Conservation (phyloP, 2,888 invertebrate genomes). For the Pammene aurita region DNA sequence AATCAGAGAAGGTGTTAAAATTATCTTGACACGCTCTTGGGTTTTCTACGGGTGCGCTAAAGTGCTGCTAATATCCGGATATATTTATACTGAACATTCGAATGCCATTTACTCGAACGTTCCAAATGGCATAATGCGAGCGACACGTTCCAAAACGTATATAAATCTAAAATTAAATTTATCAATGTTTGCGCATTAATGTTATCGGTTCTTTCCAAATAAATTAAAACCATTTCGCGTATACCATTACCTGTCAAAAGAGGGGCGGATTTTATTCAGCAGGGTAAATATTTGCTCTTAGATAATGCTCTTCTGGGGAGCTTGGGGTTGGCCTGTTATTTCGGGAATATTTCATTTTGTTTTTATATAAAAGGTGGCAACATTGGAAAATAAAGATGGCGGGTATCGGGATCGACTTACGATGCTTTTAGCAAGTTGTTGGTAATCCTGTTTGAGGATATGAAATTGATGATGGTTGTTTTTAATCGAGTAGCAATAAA, state of each 20-base stretch:
- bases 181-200: constrained; percentile 40
- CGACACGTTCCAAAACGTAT: constrained; percentile 25
- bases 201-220: constrained; percentile 39
- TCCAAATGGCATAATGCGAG: constrained; percentile 17
- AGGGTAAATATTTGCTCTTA: constrained; percentile 38
- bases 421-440: neutral
- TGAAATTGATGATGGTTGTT: neutral
- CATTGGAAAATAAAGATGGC: constrained; percentile 22
- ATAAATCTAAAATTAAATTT: constrained; percentile 40
- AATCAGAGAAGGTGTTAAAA: too few relatives aligned
- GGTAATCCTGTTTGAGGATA: neutral
- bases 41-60: too few relatives aligned
- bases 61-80: neutral
- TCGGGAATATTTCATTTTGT: constrained; percentile 28
- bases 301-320: constrained; percentile 39
- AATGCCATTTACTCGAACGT: constrained; percentile 3
- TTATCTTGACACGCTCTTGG: too few relatives aligned
- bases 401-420: constrained; percentile 11
- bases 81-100: neutral
- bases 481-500: neutral
- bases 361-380: constrained; percentile 23
- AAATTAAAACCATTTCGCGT: constrained; percentile 41
- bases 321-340: constrained; percentile 25
- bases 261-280: constrained; percentile 40
- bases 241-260: constrained; percentile 42